A percentile compares a stretch with the other conserved stretches of the same genome.
Evolutionary conservation across 2,113 vertebrate species (phyloP).

Genomic region (Stictonetta naevosa): DNA sequence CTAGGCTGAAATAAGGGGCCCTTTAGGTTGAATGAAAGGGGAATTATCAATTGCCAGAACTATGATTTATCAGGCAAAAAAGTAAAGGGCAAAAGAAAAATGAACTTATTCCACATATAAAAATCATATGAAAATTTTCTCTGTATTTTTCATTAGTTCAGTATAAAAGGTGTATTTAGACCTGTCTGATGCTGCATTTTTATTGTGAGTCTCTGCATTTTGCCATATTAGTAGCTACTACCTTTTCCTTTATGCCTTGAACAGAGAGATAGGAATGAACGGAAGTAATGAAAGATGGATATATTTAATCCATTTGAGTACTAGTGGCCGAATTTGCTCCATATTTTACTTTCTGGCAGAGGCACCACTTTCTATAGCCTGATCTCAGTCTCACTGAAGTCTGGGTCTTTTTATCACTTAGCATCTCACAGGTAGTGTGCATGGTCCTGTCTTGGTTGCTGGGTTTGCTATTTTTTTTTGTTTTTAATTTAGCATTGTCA

Average conservation of each 20-base stretch:
- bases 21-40: slow-evolving; percentile 54
- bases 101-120: background rate
- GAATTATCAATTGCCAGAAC: slow-evolving; percentile 44
- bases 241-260: background rate
- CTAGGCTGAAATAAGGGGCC: slow-evolving; percentile 21
- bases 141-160: background rate
- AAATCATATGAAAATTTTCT: background rate
- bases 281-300: background rate
- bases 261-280: background rate
- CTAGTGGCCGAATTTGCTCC: background rate
- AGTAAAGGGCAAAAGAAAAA: background rate
- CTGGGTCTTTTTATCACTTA: background rate
- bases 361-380: background rate
- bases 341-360: background rate
- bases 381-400: background rate
- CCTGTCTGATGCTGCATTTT: background rate
- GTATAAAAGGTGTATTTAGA: background rate
- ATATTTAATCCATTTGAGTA: background rate
- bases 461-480: background rate
- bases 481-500: background rate
- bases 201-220: background rate
- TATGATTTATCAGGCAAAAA: slow-evolving; percentile 11
- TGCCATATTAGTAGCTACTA: background rate
- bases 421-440: background rate
- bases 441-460: background rate